These are phyloP conservation scores for Cecropterus lyciades DNA, from an alignment of 1,140 invertebrate species.

Conservation along the genomic window DNA sequence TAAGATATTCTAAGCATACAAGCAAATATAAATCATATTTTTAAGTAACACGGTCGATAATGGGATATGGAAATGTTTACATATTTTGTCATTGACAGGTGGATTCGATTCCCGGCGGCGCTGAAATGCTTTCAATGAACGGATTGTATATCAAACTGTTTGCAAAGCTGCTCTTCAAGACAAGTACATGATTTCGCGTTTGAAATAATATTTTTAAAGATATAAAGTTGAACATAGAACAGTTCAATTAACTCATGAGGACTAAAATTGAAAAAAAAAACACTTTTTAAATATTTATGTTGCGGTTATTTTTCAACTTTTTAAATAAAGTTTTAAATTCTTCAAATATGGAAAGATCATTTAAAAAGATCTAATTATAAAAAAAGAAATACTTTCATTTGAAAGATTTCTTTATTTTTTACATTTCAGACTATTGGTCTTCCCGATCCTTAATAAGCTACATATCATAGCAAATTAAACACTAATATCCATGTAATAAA, in stretches of 20 bases:
- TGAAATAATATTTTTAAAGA: slow-evolving; percentile 17
- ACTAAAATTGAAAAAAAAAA: too few species aligned
- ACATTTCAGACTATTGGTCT: too few species aligned
- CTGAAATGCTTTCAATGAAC: slow-evolving; percentile 38
- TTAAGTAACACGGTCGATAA: slow-evolving; percentile 7
- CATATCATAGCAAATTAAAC: too few species aligned
- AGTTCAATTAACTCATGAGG: background rate
- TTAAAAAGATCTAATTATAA: too few species aligned
- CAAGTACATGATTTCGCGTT: slow-evolving; percentile 21
- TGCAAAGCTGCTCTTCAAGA: slow-evolving; percentile 11
- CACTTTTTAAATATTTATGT: too few species aligned
- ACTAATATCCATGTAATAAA: background rate
- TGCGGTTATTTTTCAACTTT: too few species aligned
- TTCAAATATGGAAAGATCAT: too few species aligned
- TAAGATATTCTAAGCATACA: slow-evolving; percentile 15
- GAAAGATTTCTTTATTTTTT: too few species aligned
- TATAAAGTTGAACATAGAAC: background rate
- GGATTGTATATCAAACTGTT: slow-evolving; percentile 33
- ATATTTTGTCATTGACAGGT: slow-evolving; percentile 41
- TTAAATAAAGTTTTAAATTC: too few species aligned
- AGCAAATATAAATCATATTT: slow-evolving; percentile 10
- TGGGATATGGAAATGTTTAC: background rate
- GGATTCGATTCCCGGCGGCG: slow-evolving; percentile 43
- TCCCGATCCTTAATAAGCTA: too few species aligned
- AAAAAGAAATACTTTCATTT: too few species aligned